Evolutionary conservation across 2,797 vertebrate genomes (phyloP), one percentile per base, ranked within the genome.

Genomic region (Nyctalus aviator): DNA sequence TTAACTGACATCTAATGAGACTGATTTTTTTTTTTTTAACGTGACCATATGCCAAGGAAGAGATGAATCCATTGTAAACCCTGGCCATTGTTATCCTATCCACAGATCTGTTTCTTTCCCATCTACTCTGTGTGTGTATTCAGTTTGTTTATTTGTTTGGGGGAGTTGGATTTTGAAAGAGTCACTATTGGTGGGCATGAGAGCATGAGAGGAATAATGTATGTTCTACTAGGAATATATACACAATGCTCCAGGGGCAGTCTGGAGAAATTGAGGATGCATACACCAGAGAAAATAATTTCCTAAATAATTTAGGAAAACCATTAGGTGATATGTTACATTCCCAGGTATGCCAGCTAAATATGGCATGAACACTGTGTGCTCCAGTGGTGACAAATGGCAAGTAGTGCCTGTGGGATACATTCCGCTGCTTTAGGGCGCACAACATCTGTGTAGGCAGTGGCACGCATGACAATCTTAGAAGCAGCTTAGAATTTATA

Each of bases 161-260:
- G 37, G 5, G 1, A 8, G 5, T 1, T 30, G 62, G 35, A 23
- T n/a, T n/a, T n/a, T n/a, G n/a, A n/a, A n/a, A n/a, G n/a, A n/a
- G 13, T 17, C 57, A 9, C 5, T 3, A 13, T 0, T 21, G 55
- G 13, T 35, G 46, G 30, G 11, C 57, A 53, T 32, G 57, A 44
- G 8, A 53, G 32, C 20, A 57, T 1, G 17, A 84, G 10, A 27
- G 27, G 35, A 90, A 46, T 14, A 55, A 79, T 85, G 48, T 32
- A 53, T 46, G 17, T 2, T 9, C 44, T 17, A 15, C 11, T n/a
- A 46, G 27, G 46, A 50, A 57, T 4, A 68, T 7, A 1, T 18
- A 66, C 32, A 48, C 41, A 62, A 12, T 41, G 68, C 1, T 35
- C 11, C 13, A 23, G 17, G 9, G 27, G 3, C 44, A 50, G 5